phyloP scores from a whole-genome alignment of 23 tunicate species.

The Trididemnum nubilum region DNA sequence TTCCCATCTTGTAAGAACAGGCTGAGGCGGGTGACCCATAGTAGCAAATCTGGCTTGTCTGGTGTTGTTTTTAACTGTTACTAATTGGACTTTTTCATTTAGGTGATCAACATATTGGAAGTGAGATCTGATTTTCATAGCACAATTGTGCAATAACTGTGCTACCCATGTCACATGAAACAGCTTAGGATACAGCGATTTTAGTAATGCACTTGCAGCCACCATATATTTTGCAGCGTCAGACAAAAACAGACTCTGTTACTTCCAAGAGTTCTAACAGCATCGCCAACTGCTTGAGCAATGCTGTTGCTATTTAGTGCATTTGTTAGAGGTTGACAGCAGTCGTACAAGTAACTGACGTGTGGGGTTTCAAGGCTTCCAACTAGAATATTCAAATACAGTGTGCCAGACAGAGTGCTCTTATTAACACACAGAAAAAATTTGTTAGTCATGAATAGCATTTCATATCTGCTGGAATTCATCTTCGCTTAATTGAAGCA shows the following conservation, averaged over 20 bases:
- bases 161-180: slow-evolving; percentile 28
- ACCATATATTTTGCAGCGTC: slow-evolving; percentile 30
- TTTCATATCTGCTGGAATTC: slow-evolving; percentile 6
- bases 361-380: slow-evolving; percentile 2
- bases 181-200: slow-evolving; percentile 7
- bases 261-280: slow-evolving; percentile 5
- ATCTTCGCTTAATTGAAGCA: slow-evolving; percentile 6
- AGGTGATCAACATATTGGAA: slow-evolving; percentile 11
- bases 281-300: slow-evolving; percentile 16
- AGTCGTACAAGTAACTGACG: neutral
- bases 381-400: slow-evolving; percentile 31
- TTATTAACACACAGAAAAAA: slow-evolving; percentile 34
- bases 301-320: neutral
- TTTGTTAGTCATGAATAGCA: slow-evolving; percentile 10
- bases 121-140: slow-evolving; percentile 15
- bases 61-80: slow-evolving; percentile 18
- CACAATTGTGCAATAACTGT: slow-evolving; percentile 22
- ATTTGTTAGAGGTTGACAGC: slow-evolving; percentile 1
- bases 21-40: slow-evolving; percentile 32
- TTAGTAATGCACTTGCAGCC: slow-evolving; percentile 14
- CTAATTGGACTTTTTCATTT: neutral
- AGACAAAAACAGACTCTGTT: neutral
- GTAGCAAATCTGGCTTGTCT: slow-evolving; percentile 12
- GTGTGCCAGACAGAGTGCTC: neutral
- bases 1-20: slow-evolving; percentile 35